These are phyloP conservation scores for Molossus molossus DNA, from an alignment of 2,797 vertebrate species.

Conservation along the genomic window DNA sequence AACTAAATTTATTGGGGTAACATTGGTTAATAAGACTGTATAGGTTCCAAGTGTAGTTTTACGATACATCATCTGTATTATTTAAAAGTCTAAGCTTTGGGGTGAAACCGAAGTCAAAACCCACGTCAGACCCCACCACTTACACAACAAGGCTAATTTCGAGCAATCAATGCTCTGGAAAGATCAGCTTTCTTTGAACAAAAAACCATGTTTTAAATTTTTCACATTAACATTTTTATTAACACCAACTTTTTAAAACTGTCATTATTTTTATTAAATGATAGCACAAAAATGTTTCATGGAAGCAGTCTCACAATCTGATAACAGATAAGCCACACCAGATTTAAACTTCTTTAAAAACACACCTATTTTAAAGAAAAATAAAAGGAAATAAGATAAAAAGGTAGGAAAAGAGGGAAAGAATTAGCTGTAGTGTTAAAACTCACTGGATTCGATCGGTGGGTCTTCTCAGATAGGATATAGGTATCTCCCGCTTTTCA, in stretches of 20 bases:
- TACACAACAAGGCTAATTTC: neutral
- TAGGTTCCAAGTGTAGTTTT: neutral
- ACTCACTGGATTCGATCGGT: conserved; percentile 67
- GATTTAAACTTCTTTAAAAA: conserved; percentile 89
- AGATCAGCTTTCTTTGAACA: conserved; percentile 4
- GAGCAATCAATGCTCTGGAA: neutral
- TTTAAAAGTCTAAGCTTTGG: neutral
- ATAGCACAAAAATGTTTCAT: conserved; percentile 93
- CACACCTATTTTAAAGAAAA: conserved; percentile 20
- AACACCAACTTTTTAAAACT: conserved; percentile 92
- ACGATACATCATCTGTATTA: neutral
- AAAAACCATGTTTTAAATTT: conserved; percentile 69
- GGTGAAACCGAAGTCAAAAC: neutral
- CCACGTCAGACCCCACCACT: neutral
- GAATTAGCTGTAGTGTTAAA: conserved; percentile 72
- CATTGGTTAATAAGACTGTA: neutral
- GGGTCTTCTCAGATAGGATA: conserved; percentile 87
- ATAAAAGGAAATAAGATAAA: conserved; percentile 60
- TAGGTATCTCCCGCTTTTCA: neutral
- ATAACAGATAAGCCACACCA: conserved; percentile 92
- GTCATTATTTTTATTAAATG: conserved; percentile 90
- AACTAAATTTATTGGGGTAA: neutral
- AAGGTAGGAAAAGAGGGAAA: neutral
- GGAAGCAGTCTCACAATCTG: conserved; percentile 90
- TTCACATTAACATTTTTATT: conserved; percentile 93